Base-by-base conservation (phyloP, 1,140 invertebrate genomes). In the Sesamia nonagrioides region DNA sequence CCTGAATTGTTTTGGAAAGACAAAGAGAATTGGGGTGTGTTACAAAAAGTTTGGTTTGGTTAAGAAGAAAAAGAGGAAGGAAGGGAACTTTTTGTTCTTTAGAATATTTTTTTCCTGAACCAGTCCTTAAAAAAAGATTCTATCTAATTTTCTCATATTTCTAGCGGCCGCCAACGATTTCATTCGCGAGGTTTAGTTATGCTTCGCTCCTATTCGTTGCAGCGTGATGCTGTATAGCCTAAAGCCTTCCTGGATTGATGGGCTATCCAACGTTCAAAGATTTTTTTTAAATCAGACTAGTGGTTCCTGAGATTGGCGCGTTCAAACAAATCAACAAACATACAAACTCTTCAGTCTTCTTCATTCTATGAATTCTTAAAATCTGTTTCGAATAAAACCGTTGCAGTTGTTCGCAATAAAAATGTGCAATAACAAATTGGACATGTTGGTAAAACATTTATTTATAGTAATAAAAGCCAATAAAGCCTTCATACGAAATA, bases 1-100 rank as follows among this genome's bases (percentile, higher is more conserved):
- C 11, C 15, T 50, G 56, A 40, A 63, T 50, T 61, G 58, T 61
- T 75, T 75, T 33, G 56, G 50, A 17, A 50, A 75, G 54, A 48
- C 54, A 63, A 75, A 58, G 58, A 50, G 18, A 69, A 54, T 50
- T 35, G 27, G 52, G 17, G 50, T 50, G 17, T 58, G 54, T 21
- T 48, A 1, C 6, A 69, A 69, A 48, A 27, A 48, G 42, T 48
- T 69, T 27, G 18, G 13, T 48, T 69, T 66, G 37, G 37, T 66
- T 66, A 42, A 66, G 61, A 42, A 66, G 61, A 11, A 42, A 42
- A 66, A 40, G 61, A 42, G 37, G 61, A 66, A 66, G 61, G 37
- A 11, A 9, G 11, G 42, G 18, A 42, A 63, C 35, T 40, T 21
- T 1, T 66, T 66, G 17, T n/a, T 9, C n/a, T 40, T 15, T n/a